Evolutionary conservation across 2,797 vertebrate species (phyloP), one percentile per base, ranked within the genome.

Genomic region (Ceryle rudis): DNA sequence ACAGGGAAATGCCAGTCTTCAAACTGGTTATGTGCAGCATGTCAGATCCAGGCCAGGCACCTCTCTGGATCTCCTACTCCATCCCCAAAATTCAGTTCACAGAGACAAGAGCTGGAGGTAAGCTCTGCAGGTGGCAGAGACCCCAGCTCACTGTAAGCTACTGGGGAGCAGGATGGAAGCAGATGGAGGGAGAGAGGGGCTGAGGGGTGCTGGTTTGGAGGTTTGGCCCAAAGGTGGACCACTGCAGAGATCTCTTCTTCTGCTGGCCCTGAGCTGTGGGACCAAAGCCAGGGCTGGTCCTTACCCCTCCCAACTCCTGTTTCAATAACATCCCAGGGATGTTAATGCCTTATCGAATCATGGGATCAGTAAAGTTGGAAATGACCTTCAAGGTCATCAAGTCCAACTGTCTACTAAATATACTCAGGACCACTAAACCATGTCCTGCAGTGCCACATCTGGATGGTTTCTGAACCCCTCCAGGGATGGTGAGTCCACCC

Each of bases 161-260:
- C 19, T 11, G 31, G 42, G 33, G 22, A 82, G 33, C 33, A 44
- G 81, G 83, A 26, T 9, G 16, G 71, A 55, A 80, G 39, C 1
- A n/a, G 28, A 10, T 2, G 13, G 51, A 78, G 33, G 57, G 39
- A 64, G 19, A 65, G 9, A 0, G 0, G 42, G 16, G 12, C 7
- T 31, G 12, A 33, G 15, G 46, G 28, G 33, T 39, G 20, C n/a
- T 74, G 67, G 12, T 10, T 54, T 49, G 31, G 58, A 65, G 47
- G 6, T 49, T n/a, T 33, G 52, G 11, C 10, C 39, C 17, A 4
- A 11, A 55, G 52, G 22, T n/a, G 57, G 37, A 46, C n/a, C 26
- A 25, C 10, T 31, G 42, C 29, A 65, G 29, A 2, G 5, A 14
- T 23, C 21, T 57, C 37, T 55, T 81, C 33, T 8, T 79, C 41